Base-by-base conservation (phyloP, 1,140 invertebrate genomes). In the Drosophila hydei region DNA sequence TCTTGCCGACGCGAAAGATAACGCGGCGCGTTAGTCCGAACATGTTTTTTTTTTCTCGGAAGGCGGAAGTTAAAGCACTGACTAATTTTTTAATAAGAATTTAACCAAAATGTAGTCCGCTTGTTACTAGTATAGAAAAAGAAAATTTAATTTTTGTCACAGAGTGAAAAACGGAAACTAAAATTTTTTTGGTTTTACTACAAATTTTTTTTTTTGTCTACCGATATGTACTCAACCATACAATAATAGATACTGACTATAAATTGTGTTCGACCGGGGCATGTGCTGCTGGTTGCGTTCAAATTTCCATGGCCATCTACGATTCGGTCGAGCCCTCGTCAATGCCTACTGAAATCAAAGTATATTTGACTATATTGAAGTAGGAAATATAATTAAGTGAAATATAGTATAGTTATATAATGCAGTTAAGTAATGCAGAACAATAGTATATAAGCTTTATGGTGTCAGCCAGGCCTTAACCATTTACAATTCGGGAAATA, bases 21-120 rank as follows among this genome's bases (percentile, higher is more conserved):
- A 72, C 42, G 12, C 62, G 70, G 23, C 81, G 81, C 21, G 87
- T 63, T 9, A 88, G 14, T 5, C 81, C 70, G 42, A 90, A 75
- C 81, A 90, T 84, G 25, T 14, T 30, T 51, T 8, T 11, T 14
- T 30, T 51, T 8, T 11, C 5, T 14, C 12, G 8, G 4, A 21
- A 21, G 1, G 51, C 38, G n/a, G 38, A 3, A 14, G 4, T 45
- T 52, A 1, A 8, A n/a, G n/a, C 38, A 30, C 59, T 25, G 14
- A 23, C 14, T 0, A 42, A 42, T 18, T 16, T 0, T 42, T 42
- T 16, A 6, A 42, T 48, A 67, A 43, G 38, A 16, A 21, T 11
- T 33, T 33, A 8, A 33, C 30, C 30, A n/a, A n/a, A n/a, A n/a
- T n/a, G n/a, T n/a, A n/a, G n/a, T n/a, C n/a, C n/a, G n/a, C n/a